phyloP scores from a whole-genome alignment of 2,113 vertebrate genomes.

The Upupa epops region DNA sequence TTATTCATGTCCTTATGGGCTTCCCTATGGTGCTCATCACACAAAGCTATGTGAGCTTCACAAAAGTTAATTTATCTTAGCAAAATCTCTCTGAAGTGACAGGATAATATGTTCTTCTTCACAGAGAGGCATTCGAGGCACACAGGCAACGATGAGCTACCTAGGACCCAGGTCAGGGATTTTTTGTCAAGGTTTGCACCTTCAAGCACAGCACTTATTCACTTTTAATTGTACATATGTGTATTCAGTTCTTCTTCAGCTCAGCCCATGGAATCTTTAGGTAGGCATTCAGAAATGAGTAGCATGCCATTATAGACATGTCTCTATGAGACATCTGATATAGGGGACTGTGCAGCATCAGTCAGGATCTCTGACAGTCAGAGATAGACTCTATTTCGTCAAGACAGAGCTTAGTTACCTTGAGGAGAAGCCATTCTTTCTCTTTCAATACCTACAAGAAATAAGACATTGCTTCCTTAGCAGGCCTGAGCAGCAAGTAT shows the following conservation, averaged over 20 bases:
- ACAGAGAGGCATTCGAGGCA: not conserved
- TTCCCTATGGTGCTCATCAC: not conserved
- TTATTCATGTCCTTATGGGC: conserved; percentile 1
- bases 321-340: not conserved
- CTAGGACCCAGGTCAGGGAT: not conserved
- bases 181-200: not conserved
- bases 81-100: not conserved
- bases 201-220: not conserved
- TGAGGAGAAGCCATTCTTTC: not conserved
- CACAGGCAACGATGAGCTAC: not conserved
- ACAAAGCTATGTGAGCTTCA: not conserved
- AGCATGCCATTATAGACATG: not conserved
- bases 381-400: not conserved
- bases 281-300: not conserved
- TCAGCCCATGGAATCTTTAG: not conserved
- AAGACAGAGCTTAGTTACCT: not conserved
- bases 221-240: not conserved
- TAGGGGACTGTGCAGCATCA: not conserved
- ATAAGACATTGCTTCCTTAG: not conserved
- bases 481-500: not conserved
- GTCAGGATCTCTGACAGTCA: not conserved
- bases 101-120: not conserved
- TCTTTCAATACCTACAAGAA: not conserved
- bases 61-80: conserved; percentile 24
- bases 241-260: too few species aligned